Evolutionary conservation across 1,140 invertebrate species (phyloP).

Genomic region (Streblospio benedicti): DNA sequence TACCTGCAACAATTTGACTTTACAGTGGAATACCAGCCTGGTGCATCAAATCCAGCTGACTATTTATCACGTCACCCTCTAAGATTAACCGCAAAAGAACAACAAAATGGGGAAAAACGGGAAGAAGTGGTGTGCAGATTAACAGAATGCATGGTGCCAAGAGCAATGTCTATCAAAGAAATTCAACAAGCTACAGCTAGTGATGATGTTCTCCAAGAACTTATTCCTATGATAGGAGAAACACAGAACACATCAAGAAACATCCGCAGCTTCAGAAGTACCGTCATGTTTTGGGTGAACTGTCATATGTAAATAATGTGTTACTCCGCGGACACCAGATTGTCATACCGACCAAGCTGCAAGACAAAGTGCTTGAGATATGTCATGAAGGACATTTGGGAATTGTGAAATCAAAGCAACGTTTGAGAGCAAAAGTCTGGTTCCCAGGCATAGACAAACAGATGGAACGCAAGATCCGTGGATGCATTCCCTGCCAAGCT

Average conservation of each 20-base stretch:
- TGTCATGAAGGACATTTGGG: background rate
- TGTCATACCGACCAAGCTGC: background rate
- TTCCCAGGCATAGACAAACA: constrained; percentile 6
- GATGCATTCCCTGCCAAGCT: background rate
- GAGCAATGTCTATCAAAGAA: constrained; percentile 7
- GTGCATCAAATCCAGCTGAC: constrained; percentile 17
- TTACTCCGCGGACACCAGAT: background rate
- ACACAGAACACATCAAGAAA: no score
- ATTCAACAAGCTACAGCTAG: background rate
- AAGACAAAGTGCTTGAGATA: background rate
- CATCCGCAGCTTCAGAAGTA: no score
- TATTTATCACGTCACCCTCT: constrained; percentile 8
- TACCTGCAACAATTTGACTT: constrained; percentile 7
- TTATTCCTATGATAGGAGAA: no score
- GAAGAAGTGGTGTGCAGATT: background rate
- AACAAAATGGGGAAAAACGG: background rate
- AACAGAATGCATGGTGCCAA: constrained; percentile 4
- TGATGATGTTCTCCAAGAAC: constrained; percentile 10
- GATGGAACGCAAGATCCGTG: background rate
- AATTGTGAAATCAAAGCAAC: background rate
- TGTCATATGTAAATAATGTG: background rate
- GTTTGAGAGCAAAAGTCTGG: constrained; percentile 4
- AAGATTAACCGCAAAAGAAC: background rate
- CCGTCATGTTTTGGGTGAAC: background rate
- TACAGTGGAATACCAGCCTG: constrained; percentile 3